phyloP scores from a whole-genome alignment of 2,113 vertebrate species.

The Urocitellus parryii region DNA sequence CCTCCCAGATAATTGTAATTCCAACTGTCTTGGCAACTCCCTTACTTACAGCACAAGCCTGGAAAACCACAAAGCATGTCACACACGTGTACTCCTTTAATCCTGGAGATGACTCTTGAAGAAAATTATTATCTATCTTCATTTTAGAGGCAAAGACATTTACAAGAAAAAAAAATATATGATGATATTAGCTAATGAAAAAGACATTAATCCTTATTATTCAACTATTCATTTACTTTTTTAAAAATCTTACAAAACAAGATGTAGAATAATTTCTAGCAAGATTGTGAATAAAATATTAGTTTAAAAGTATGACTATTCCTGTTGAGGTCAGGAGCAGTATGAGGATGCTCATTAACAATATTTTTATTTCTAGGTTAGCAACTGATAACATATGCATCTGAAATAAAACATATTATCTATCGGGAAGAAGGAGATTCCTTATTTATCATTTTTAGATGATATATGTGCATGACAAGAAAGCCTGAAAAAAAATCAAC shows the following conservation, averaged over 20 bases:
- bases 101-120: not conserved
- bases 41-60: not conserved
- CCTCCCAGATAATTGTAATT: not conserved
- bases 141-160: too few species aligned
- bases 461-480: not conserved
- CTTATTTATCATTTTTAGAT: not conserved
- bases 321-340: not conserved
- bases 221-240: not conserved
- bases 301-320: not conserved
- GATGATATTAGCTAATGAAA: not conserved
- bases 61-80: not conserved
- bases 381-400: not conserved
- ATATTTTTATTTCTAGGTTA: not conserved
- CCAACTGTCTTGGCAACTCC: not conserved
- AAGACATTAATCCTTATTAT: not conserved
- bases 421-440: not conserved
- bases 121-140: too few species aligned
- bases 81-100: not conserved
- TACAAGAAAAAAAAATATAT: not conserved
- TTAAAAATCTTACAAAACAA: not conserved
- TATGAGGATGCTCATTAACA: not conserved
- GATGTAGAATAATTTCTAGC: not conserved
- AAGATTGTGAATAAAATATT: not conserved
- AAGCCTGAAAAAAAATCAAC: not conserved
- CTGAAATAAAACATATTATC: not conserved